Conservation (phyloP, 2,113 vertebrate species). For the Crotalus viridis region DNA sequence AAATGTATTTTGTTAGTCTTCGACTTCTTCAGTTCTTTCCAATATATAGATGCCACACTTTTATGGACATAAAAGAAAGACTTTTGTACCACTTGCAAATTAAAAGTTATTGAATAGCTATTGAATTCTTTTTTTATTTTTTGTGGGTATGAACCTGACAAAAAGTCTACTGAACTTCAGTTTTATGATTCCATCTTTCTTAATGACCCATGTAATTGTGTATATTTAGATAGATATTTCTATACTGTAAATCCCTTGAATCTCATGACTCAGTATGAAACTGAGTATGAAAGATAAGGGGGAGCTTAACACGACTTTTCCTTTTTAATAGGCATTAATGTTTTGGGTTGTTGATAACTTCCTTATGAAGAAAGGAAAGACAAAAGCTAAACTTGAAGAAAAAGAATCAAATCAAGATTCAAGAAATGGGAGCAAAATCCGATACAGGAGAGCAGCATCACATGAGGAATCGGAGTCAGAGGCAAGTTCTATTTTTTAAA, state of each 20-base stretch:
- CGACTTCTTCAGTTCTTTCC: not conserved
- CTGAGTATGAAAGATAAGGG: not conserved
- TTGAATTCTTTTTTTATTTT: not conserved
- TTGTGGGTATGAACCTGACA: too few relatives aligned
- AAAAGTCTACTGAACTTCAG: not conserved
- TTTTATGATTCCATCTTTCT: not conserved
- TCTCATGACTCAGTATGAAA: not conserved
- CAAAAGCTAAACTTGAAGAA: constrained; percentile 97
- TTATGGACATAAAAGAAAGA: not conserved
- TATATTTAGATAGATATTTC: not conserved
- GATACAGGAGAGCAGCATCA: constrained; percentile 92
- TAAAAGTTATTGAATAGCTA: not conserved
- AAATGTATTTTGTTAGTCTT: not conserved
- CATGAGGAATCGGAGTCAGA: constrained; percentile 97
- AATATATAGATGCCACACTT: not conserved
- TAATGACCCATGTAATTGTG: not conserved
- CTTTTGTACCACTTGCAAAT: not conserved
- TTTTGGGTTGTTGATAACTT: constrained; percentile 99
- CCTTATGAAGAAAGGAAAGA: constrained; percentile 97
- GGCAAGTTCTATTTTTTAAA: constrained; percentile 66
- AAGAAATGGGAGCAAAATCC: constrained; percentile 89
- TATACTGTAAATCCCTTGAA: constrained; percentile 1
- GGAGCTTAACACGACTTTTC: fast-evolving
- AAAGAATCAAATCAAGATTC: constrained; percentile 83
- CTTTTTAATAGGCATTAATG: constrained; percentile 85